Base-by-base conservation (phyloP, 1,140 invertebrate species). In the Hyles vespertilio region DNA sequence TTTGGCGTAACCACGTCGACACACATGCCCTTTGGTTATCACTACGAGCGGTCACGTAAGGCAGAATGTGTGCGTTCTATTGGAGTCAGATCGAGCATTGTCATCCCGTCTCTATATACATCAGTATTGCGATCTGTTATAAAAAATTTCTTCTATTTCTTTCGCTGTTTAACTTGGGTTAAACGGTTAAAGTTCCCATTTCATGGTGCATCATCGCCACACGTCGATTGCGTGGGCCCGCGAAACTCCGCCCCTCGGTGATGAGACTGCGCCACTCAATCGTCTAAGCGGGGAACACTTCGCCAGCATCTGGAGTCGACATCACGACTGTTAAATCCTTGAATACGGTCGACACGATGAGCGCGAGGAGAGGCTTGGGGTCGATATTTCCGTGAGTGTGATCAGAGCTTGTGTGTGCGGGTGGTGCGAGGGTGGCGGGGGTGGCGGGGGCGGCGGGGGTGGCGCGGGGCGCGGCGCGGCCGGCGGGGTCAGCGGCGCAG, bases 401-500 rank as follows among this genome's bases (percentile, higher is more conserved):
- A 36, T 7, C 3, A n/a, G 7, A 12, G 56, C 46, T n/a, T 33
- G 57, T 51, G 5, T 40, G 32, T 34, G 40, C 51, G 32, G 45
- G 22, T 22, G 9, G 50, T 8, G 32, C 10, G 36, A 4, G 47
- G 3, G 33, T 7, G 32, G 22, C 10, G 45, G 10, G n/a, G 9
- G 3, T 9, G 50, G 44, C 45, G 54, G 3, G 48, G 9, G 46
- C 32, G 8, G 32, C 58, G 56, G 46, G 43, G 6, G 40, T 32
- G 32, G 32, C 8, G 56, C 46, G 51, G 12, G 43, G 48, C 45
- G 50, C 48, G 48, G n/a, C 50, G 63, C 51, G 43, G 55, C 65
- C 53, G 58, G 61, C 62, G 56, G 48, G 51, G 79, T 85, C 84
- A 87, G 88, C 84, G 87, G 40, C 83, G 83, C 73, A 89, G 79